Conservation (phyloP, 2,888 invertebrate species). For the Cylloceria caligata region DNA sequence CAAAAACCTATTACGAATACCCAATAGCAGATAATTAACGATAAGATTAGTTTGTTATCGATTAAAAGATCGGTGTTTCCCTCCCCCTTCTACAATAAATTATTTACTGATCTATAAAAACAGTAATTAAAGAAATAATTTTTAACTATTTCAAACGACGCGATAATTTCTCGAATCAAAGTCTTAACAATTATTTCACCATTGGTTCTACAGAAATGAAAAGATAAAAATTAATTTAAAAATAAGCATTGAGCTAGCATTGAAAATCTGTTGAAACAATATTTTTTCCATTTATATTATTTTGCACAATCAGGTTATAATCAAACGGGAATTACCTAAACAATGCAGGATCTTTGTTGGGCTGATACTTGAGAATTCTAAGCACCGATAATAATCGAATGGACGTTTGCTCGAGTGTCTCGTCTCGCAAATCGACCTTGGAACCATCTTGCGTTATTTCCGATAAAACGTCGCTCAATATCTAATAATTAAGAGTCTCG, state of each 20-base stretch:
- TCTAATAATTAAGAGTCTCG: conserved; percentile 64
- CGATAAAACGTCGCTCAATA: conserved; percentile 88
- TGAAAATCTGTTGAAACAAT: background rate
- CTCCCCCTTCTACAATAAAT: no score
- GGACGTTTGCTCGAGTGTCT: conserved; percentile 91
- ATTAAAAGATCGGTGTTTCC: no score
- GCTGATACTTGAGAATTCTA: conserved; percentile 92
- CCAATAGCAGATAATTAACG: no score
- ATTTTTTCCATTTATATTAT: background rate
- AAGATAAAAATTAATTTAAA: no score
- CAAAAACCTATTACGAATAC: no score
- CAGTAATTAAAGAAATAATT: background rate
- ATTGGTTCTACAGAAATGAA: no score
- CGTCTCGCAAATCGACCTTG: conserved; percentile 90
- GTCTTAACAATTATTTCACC: no score
- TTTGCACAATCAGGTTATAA: background rate
- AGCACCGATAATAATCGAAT: conserved; percentile 90
- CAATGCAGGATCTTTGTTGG: conserved; percentile 85
- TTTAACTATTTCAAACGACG: no score
- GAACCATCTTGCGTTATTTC: conserved; percentile 87
- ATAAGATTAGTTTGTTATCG: no score
- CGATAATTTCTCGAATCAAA: no score
- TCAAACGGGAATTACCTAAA: conserved; percentile 77
- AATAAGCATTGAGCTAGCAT: no score
- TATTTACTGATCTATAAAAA: background rate